Base-by-base conservation (phyloP, 1,140 invertebrate genomes). In the Pristionchus pacificus region DNA sequence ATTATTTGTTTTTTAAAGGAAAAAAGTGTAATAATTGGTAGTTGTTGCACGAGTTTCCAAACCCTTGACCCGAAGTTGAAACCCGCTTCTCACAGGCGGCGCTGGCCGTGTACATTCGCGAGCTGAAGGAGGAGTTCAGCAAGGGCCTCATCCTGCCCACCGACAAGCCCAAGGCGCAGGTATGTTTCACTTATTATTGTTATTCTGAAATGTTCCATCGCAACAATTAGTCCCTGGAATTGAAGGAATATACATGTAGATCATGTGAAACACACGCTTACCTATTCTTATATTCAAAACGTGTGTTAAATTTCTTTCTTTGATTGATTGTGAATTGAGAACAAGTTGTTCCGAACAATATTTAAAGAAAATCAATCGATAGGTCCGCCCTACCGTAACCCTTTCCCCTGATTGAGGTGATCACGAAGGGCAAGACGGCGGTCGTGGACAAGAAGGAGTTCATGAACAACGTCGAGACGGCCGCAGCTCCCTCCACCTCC, bases 71-170 rank as follows among this genome's bases (percentile, higher is more conserved):
- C n/a, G n/a, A n/a, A n/a, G n/a, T n/a, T n/a, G n/a, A n/a, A n/a
- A n/a, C n/a, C n/a, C n/a, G n/a, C n/a, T n/a, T n/a, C n/a, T n/a
- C n/a, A n/a, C n/a, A 91, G 68, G 86, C 91, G 77, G 89, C 91
- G 84, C 86, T 98, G 19, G 87, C 84, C 57, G 87, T 89, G 80
- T 99, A 98, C 84, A 89, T 98, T 31, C 88, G 87, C 70, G 89
- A 90, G 74, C 86, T 99, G 19, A 93, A 92, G 87, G 89, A 93
- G 87, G 88, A 88, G 74, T 88, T 87, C 80, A 86, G 87, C 68
- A 84, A 86, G 67, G 85, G 84, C 61, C 70, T 86, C 2, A 86
- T 87, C 65, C 75, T 86, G n/a, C 84, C 85, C 25, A 84, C 84
- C 33, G 80, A 79, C 33, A 69, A 68, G 38, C 55, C 65, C 2